phyloP scores from a whole-genome alignment of 1,140 invertebrate genomes.

The Heliconius himera region DNA sequence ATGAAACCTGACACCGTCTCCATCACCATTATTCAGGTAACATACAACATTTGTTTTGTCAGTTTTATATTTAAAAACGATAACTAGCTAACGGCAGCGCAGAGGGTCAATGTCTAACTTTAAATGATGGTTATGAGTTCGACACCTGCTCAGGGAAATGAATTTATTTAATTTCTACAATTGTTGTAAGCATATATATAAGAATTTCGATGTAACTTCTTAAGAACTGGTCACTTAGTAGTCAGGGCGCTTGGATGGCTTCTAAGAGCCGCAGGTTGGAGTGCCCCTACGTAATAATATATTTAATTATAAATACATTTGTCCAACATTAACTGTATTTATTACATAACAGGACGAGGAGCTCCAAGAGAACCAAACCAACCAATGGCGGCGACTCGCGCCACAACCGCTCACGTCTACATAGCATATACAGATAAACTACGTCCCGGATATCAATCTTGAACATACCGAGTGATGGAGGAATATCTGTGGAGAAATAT shows the following conservation, averaged over 20 bases:
- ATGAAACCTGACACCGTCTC: constrained; percentile 76
- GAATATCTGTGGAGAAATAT: background rate
- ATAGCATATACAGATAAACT: constrained; percentile 48
- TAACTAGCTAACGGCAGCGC: no score
- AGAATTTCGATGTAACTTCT: no score
- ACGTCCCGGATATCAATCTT: background rate
- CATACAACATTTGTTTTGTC: constrained; percentile 4
- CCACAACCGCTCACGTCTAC: constrained; percentile 63
- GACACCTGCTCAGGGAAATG: no score
- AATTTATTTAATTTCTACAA: background rate
- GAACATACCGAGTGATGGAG: background rate
- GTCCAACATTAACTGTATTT: background rate
- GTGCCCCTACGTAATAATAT: no score
- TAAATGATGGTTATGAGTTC: no score
- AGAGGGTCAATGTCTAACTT: no score
- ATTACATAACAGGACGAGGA: constrained; percentile 56
- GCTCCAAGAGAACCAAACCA: constrained; percentile 50
- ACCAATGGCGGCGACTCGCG: constrained; percentile 63
- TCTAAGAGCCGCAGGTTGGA: no score
- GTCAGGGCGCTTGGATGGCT: no score
- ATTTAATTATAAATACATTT: no score
- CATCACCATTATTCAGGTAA: constrained; percentile 74
- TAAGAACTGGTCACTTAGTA: no score
- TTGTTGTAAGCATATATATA: no score
- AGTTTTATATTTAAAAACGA: background rate